Evolutionary conservation across 2,113 vertebrate species (phyloP).

Genomic region (Pseudolaguvia tuberculata): DNA sequence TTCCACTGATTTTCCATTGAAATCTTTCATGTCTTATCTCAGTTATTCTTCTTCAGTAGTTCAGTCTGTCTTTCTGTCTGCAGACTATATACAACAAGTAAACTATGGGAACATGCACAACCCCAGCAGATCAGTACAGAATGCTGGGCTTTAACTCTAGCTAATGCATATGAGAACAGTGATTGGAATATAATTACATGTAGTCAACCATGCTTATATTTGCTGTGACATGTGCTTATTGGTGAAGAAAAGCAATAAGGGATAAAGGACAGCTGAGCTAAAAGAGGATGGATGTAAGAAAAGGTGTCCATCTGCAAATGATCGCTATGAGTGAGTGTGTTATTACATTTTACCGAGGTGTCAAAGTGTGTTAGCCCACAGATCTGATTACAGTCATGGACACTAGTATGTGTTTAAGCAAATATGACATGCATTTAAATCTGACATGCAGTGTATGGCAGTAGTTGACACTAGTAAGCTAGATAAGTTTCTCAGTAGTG

Average conservation of each 20-base stretch:
- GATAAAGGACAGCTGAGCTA: slow-evolving; percentile 30
- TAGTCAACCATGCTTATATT: slow-evolving; percentile 31
- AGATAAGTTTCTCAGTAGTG: slow-evolving; percentile 20
- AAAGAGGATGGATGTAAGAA: slow-evolving; percentile 25
- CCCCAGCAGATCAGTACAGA: slow-evolving; percentile 6
- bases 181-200: slow-evolving; percentile 41
- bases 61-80: neutral
- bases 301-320: slow-evolving; percentile 38
- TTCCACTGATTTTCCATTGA: no score
- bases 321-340: slow-evolving; percentile 36
- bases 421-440: slow-evolving; percentile 37
- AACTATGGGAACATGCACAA: slow-evolving; percentile 6
- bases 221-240: slow-evolving; percentile 41
- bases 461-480: slow-evolving; percentile 17
- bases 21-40: neutral
- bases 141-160: neutral
- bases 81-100: slow-evolving; percentile 12
- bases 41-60: neutral
- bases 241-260: slow-evolving; percentile 25
- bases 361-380: slow-evolving; percentile 32
- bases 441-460: slow-evolving; percentile 27
- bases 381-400: slow-evolving; percentile 18
- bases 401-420: slow-evolving; percentile 15
- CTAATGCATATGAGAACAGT: slow-evolving; percentile 19
- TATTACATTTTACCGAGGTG: slow-evolving; percentile 41